Evolutionary conservation across 2,888 invertebrate species (phyloP).

Genomic region (Platycheirus rosarum): DNA sequence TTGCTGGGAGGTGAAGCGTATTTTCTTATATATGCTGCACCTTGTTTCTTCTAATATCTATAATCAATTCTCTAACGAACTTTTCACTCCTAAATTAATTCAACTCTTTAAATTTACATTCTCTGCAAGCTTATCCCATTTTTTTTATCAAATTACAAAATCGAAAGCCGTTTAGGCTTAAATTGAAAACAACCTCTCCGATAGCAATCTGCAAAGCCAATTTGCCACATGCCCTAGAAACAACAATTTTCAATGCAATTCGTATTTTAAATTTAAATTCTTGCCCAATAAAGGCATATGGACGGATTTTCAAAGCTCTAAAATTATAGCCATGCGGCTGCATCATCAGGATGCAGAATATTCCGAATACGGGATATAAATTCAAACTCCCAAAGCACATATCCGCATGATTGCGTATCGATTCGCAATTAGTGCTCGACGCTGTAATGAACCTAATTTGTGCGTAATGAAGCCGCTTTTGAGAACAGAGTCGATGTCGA

Average conservation of each 20-base stretch:
- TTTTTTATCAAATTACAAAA: not conserved
- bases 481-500: conserved; percentile 60
- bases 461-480: conserved; percentile 73
- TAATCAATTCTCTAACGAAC: too few species aligned
- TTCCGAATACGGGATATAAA: not conserved
- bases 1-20: too few species aligned
- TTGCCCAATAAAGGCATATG: not conserved
- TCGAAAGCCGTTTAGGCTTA: not conserved
- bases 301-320: conserved; percentile 24
- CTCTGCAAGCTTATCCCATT: too few species aligned
- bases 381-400: conserved; percentile 35
- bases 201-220: not conserved
- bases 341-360: conserved; percentile 15
- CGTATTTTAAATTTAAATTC: conserved; percentile 62
- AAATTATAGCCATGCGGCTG: conserved; percentile 36
- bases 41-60: too few species aligned
- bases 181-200: not conserved
- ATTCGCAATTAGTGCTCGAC: conserved; percentile 70
- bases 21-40: too few species aligned
- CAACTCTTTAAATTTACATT: too few species aligned
- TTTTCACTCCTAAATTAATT: too few species aligned
- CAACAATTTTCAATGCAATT: conserved; percentile 40
- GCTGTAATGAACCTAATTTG: conserved; percentile 72
- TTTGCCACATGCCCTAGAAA: conserved; percentile 25
- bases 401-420: conserved; percentile 72